Conservation (phyloP, 2,888 invertebrate species). For the Catotricha subobsoleta region DNA sequence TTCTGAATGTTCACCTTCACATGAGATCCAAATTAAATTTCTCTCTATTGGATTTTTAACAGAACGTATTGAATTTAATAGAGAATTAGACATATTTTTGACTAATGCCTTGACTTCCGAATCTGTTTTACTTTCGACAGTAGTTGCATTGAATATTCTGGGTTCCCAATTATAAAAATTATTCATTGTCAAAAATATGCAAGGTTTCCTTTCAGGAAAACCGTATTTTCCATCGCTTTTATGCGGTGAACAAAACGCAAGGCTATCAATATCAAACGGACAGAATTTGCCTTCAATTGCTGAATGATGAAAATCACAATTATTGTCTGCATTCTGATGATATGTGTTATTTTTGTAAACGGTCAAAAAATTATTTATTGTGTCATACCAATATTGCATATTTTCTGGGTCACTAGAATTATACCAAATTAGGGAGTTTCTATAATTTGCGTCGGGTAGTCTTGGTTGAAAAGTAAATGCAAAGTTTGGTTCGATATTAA, state of each 20-base stretch:
- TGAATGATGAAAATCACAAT: constrained; percentile 43
- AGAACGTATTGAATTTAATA: no score
- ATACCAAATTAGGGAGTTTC: constrained; percentile 94
- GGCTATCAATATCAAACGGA: background rate
- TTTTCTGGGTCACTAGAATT: constrained; percentile 59
- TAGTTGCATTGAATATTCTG: constrained; percentile 3
- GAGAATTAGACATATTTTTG: no score
- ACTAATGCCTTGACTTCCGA: no score
- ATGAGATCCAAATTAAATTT: constrained; percentile 75
- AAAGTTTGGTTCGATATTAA: constrained; percentile 62
- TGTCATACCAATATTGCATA: constrained; percentile 60
- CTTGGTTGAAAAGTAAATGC: constrained; percentile 95
- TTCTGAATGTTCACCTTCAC: constrained; percentile 86
- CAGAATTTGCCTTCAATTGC: constrained; percentile 20
- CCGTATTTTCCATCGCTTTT: constrained; percentile 50
- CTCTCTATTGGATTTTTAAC: no score
- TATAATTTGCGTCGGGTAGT: constrained; percentile 79
- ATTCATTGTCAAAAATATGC: constrained; percentile 92
- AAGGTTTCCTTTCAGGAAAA: constrained; percentile 72
- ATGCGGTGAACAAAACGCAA: background rate
- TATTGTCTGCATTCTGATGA: constrained; percentile 38
- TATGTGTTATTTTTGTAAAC: no score
- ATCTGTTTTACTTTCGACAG: background rate
- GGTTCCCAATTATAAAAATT: constrained; percentile 40
- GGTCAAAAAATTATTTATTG: constrained; percentile 56